Base-by-base conservation (phyloP, 2,888 invertebrate species). In the Chironomus riparius region DNA sequence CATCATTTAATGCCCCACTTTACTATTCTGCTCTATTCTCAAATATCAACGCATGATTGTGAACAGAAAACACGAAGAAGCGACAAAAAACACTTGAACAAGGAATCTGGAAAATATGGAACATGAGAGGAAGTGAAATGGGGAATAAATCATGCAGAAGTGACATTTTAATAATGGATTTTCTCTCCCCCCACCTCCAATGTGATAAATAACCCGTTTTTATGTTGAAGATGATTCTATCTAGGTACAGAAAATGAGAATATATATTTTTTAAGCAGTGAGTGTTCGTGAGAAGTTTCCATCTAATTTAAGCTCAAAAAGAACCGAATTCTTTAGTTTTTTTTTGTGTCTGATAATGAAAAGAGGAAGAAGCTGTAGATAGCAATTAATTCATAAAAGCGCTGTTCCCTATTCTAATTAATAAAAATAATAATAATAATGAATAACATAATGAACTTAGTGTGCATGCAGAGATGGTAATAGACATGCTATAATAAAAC, bases 111-210 rank as follows among this genome's bases (percentile, higher is more conserved):
- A 38, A 38, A 38, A 38, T 38, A 38, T 38, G 38, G 38, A 38
- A 38, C 38, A 38, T 38, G 18, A 18, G 56, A n/a, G 56, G 18
- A 56, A 18, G 18, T 56, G 4, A 56, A 56, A 56, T 15, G 15
- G 38, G 24, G 15, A 74, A 74, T 74, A 74, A 74, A 74, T 74
- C 74, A 74, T 74, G 74, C 15, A 74, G 68, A 74, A 74, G 74
- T 68, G 74, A 74, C 74, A 74, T 65, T 74, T 74, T 74, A 74
- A 74, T 74, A 74, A 74, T 74, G 74, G 74, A 74, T 68, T 74
- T 74, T 65, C 65, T 65, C 65, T 65, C 3, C 21, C 15, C 2
- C 15, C 18, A 10, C 10, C 38, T 28, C 38, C 38, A 38, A 38
- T 72, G 22, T 38, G 68, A 62, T 74, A 68, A 68, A 74, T 74